Percentiles rank a stretch among this genome's conserved stretches.
Evolutionary conservation across 1,140 invertebrate genomes (phyloP).

Genomic region (Apis dorsata): DNA sequence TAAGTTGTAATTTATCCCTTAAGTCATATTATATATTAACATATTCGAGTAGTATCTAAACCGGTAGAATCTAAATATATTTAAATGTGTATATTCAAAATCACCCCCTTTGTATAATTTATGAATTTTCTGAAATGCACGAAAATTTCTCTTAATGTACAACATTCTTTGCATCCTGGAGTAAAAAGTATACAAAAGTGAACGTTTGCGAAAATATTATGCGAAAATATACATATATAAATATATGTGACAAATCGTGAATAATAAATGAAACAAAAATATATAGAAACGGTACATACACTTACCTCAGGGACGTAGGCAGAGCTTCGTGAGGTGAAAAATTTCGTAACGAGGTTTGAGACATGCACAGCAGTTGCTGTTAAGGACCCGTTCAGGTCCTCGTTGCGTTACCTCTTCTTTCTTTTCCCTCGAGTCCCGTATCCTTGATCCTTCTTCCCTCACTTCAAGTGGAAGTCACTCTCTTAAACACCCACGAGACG

Average conservation of each 20-base stretch:
- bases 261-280: not conserved
- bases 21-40: not conserved
- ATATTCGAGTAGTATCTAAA: too few relatives aligned
- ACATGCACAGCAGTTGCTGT: slow-evolving; percentile 63
- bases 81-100: too few relatives aligned
- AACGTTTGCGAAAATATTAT: too few relatives aligned
- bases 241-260: too few relatives aligned
- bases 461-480: not conserved
- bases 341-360: slow-evolving; percentile 51
- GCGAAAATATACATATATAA: too few relatives aligned
- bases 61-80: too few relatives aligned
- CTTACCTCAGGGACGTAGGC: slow-evolving; percentile 67
- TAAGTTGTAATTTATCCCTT: not conserved
- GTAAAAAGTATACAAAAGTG: too few relatives aligned
- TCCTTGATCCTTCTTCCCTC: not conserved
- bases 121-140: too few relatives aligned
- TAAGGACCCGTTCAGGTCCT: slow-evolving; percentile 66
- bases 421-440: slow-evolving; percentile 2
- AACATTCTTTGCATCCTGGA: too few relatives aligned
- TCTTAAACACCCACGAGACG: slow-evolving; percentile 34
- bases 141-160: too few relatives aligned
- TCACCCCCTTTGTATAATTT: too few relatives aligned
- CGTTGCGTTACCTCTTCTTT: slow-evolving; percentile 14
- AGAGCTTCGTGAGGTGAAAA: slow-evolving; percentile 66
- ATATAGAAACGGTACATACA: not conserved